phyloP scores from a whole-genome alignment of 2,797 vertebrate species.

The Pseudochaenichthys georgianus region DNA sequence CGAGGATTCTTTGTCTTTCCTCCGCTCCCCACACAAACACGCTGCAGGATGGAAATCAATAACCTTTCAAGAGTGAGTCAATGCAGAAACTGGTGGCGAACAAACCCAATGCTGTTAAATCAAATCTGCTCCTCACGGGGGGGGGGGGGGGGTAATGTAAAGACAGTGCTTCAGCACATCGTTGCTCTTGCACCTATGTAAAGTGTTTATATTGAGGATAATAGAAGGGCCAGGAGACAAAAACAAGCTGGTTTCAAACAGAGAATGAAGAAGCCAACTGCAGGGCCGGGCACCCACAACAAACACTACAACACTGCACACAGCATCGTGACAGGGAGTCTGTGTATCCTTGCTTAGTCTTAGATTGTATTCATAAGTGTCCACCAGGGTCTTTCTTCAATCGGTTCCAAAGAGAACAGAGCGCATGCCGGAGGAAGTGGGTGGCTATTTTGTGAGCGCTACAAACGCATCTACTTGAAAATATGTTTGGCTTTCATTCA shows the following conservation, averaged over 20 bases:
- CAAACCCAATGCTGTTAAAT: constrained; percentile 64
- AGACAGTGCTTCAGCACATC: constrained; percentile 51
- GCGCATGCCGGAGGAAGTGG: too few species aligned
- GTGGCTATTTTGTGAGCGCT: too few species aligned
- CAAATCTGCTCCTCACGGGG: constrained; percentile 45
- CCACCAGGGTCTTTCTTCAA: too few species aligned
- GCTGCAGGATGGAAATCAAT: constrained; percentile 74
- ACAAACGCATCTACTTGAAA: too few species aligned
- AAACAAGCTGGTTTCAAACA: constrained; percentile 12
- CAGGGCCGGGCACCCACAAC: neutral
- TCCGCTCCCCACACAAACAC: constrained; percentile 24
- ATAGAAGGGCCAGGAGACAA: constrained; percentile 24
- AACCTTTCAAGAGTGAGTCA: constrained; percentile 76
- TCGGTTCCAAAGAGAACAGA: too few species aligned
- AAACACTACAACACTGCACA: constrained; percentile 9
- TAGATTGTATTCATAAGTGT: too few species aligned
- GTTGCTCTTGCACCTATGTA: constrained; percentile 27
- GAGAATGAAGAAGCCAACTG: neutral
- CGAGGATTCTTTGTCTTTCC: constrained; percentile 57
- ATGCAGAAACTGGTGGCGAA: constrained; percentile 77
- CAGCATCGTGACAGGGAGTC: neutral
- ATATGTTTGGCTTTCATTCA: too few species aligned
- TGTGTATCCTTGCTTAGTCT: too few species aligned
- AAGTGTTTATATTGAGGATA: constrained; percentile 33
- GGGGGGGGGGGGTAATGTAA: constrained; percentile 55